Conservation (phyloP, 2,888 invertebrate species). For the Meteorus cinctellus region DNA sequence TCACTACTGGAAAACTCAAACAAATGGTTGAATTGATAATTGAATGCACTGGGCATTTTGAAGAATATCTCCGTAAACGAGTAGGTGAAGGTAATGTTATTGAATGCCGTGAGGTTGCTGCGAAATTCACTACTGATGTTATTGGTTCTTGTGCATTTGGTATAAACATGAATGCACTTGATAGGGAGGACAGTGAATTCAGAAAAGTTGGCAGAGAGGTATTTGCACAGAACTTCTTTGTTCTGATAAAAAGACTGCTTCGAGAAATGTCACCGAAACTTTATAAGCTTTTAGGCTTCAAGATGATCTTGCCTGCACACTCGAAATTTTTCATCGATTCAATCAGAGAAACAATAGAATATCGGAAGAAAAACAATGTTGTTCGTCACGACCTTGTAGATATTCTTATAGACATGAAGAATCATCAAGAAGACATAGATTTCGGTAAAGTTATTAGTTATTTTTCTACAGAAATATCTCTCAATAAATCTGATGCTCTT, state of each 20-base stretch:
- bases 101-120: slow-evolving; percentile 55
- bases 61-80: slow-evolving; percentile 66
- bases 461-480: neutral
- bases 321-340: slow-evolving; percentile 62
- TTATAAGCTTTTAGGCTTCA: slow-evolving; percentile 48
- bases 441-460: slow-evolving; percentile 2
- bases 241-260: slow-evolving; percentile 17
- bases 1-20: slow-evolving; percentile 73
- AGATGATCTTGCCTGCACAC: slow-evolving; percentile 51
- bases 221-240: slow-evolving; percentile 50
- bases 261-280: slow-evolving; percentile 50
- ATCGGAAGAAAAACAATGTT: slow-evolving; percentile 68
- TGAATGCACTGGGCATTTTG: slow-evolving; percentile 68
- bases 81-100: slow-evolving; percentile 41
- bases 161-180: slow-evolving; percentile 63
- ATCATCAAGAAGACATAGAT: slow-evolving; percentile 53
- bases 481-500: too few relatives aligned
- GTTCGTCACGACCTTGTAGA: slow-evolving; percentile 72
- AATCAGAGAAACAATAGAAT: slow-evolving; percentile 64
- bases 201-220: slow-evolving; percentile 62
- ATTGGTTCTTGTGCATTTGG: slow-evolving; percentile 70
- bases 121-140: slow-evolving; percentile 68
- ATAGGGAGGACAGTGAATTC: slow-evolving; percentile 61
- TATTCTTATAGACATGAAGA: slow-evolving; percentile 65
- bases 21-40: slow-evolving; percentile 72